phyloP scores from a whole-genome alignment of 2,113 vertebrate genomes.

The Gasterosteus aculeatus region DNA sequence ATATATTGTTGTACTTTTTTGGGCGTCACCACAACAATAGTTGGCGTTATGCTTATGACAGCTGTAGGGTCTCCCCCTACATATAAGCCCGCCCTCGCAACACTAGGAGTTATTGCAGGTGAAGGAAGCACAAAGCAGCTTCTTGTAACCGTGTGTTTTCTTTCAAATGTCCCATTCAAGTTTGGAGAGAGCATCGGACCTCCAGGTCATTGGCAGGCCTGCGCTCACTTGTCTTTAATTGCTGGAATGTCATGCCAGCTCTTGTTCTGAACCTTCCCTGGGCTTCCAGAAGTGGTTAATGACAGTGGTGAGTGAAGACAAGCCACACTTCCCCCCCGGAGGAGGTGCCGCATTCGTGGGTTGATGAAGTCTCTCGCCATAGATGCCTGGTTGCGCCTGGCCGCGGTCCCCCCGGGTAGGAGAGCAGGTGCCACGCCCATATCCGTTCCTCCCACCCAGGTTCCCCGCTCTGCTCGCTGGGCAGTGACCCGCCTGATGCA shows the following conservation, averaged over 20 bases:
- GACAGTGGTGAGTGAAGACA: conserved; percentile 25
- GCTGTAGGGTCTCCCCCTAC: conserved; percentile 16
- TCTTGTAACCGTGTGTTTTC: conserved; percentile 15
- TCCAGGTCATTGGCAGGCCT: conserved; percentile 8
- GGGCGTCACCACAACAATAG: conserved; percentile 20
- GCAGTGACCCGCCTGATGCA: background rate
- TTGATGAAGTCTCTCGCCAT: conserved; percentile 62
- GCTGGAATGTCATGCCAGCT: conserved; percentile 29
- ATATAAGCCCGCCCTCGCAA: background rate
- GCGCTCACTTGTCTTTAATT: conserved; percentile 51
- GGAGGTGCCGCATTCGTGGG: conserved; percentile 31
- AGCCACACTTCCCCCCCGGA: conserved; percentile 28
- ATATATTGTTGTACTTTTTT: conserved; percentile 38
- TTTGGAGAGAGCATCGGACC: background rate
- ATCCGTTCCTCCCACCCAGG: conserved; percentile 3
- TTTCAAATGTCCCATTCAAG: background rate
- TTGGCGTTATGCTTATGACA: conserved; percentile 17
- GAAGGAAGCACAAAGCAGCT: conserved; percentile 16
- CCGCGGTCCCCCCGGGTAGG: background rate
- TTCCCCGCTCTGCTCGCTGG: background rate
- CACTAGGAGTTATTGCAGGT: conserved; percentile 8
- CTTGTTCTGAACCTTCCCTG: conserved; percentile 12
- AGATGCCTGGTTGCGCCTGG: conserved; percentile 7
- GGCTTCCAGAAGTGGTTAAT: conserved; percentile 50
- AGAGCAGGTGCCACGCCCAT: conserved; percentile 1